Base-by-base conservation (phyloP, 2,888 invertebrate genomes). In the Mythimna vitellina region DNA sequence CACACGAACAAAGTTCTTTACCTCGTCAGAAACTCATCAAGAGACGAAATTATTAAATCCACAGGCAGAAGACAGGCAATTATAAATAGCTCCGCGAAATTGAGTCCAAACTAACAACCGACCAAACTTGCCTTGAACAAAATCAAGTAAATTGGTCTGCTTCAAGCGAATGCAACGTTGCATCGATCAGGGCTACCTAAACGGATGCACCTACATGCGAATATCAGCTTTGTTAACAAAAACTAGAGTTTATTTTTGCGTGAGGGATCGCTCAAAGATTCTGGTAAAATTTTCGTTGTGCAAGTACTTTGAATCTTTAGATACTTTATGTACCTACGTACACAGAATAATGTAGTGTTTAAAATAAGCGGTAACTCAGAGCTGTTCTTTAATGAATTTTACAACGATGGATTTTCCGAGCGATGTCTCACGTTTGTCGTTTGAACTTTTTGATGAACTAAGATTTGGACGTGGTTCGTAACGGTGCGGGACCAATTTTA, bases 141-240 rank as follows among this genome's bases (percentile, higher is more conserved):
- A 93, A 92, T 92, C 91, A 90, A 89, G 89, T 91, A 93, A 93
- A 93, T 94, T 93, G 93, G 93, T 88, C 87, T 86, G 85, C 91
- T 92, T 88, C 88, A 89, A 87, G 88, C 89, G 84, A 91, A 89
- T 90, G 92, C 91, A 91, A 88, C 89, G 89, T 88, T 92, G 92
- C 92, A 92, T 92, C 89, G 91, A 92, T 91, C 89, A 88, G 82
- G 69, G 73, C 62, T 70, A 84, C 79, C 71, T 75, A 80, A 84
- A 78, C 53, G 69, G 42, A 42, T 46, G 5, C 20, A 12, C 20
- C 22, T 67, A 72, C 64, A 66, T 29, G 14, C 61, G 29, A 90
- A 86, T 79, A 71, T 60, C 57, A 80, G 86, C 89, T 84, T 57
- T 87, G 86, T 68, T 1, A 0, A 9, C 32, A 10, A 38, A 14